Evolutionary conservation across 2,797 vertebrate genomes (phyloP).

Genomic region (Rhyacichthys aspro): DNA sequence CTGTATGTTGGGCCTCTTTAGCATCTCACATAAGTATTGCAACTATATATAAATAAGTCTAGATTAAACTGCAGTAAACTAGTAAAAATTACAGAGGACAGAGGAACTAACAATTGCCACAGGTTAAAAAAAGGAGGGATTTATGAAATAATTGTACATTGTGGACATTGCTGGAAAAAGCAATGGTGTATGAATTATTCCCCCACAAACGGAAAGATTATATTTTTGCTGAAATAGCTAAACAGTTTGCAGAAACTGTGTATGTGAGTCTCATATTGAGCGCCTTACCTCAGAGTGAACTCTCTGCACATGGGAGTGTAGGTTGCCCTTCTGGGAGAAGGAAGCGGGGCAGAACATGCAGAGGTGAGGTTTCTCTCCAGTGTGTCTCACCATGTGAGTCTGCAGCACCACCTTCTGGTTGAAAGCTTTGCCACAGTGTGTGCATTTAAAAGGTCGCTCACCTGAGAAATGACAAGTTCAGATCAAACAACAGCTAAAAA

Average conservation of each 20-base stretch:
- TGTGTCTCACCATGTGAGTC: conserved; percentile 98
- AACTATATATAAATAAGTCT: too few relatives aligned
- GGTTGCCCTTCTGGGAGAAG: conserved; percentile 98
- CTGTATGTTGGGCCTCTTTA: not conserved
- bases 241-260: not conserved
- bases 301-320: conserved; percentile 96
- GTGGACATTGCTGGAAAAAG: not conserved
- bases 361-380: conserved; percentile 95
- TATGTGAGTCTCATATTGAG: not conserved
- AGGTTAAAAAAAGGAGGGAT: too few relatives aligned
- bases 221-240: not conserved
- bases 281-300: conserved; percentile 95
- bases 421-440: conserved; percentile 94
- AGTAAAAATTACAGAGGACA: too few relatives aligned
- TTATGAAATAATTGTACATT: too few relatives aligned
- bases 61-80: too few relatives aligned
- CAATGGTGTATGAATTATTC: not conserved
- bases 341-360: conserved; percentile 96
- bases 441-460: conserved; percentile 94
- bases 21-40: not conserved
- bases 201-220: not conserved
- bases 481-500: not conserved
- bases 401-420: conserved; percentile 99
- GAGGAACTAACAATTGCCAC: too few relatives aligned
- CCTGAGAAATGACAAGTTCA: conserved; percentile 70